Base-by-base conservation (phyloP, 2,888 invertebrate genomes). In the Cephus rjabovi region DNA sequence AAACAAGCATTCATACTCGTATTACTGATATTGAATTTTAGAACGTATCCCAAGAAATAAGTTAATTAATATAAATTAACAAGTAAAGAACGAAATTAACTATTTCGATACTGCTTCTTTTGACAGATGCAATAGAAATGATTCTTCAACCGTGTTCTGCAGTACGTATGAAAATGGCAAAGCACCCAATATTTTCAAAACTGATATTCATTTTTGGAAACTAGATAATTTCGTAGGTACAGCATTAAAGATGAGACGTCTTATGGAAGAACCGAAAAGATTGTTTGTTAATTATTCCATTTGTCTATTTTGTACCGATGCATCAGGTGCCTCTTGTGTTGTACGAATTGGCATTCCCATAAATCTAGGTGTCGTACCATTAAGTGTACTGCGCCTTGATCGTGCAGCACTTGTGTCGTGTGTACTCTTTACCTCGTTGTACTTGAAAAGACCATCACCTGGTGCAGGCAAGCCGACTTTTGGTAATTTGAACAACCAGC, bases 401-500 rank as follows among this genome's bases (percentile, higher is more conserved):
- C 80, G 83, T 76, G 76, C 74, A 69, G 76, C 35, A 56, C 75
- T 75, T 31, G 31, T n/a, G 31, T 84, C 83, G 11, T 74, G 88
- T 77, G 81, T 85, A 76, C 84, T 89, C 82, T 92, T 92, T 34
- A 92, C 92, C 87, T 95, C 95, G 85, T 95, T 95, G 88, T 97
- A 97, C 86, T 94, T 95, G 90, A 97, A 97, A 81, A 95, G 91
- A 71, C 97, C 97, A 84, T 95, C 95, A 23, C 97, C 97, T 31
- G 97, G 96, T 75, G 95, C 90, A 82, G 94, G 94, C 0, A 97
- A 95, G 76, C 95, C 91, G 40, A 94, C 83, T 79, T 93, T 92
- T 23, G 94, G 93, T 76, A 95, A 92, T 73, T 93, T 93, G 90
- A 95, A 97, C 95, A 96, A 96, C 85, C 95, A 94, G 80, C 95